A percentile compares a stretch with the other conserved stretches of the same genome.
Conservation (phyloP, 2,888 invertebrate species). For the Eupithecia subumbrata region DNA sequence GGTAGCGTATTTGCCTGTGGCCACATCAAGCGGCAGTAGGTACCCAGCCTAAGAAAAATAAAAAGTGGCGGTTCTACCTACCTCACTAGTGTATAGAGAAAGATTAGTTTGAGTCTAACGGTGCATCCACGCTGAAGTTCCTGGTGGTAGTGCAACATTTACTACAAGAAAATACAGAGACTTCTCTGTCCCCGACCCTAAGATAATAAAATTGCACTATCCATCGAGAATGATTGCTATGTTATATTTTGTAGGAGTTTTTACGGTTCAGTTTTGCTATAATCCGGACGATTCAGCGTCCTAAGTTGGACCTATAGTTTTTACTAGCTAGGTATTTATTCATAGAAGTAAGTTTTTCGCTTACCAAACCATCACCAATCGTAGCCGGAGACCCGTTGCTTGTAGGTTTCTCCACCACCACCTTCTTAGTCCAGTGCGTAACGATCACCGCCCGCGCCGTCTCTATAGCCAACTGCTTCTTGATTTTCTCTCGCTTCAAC, state of each 20-base stretch:
- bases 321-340: background rate
- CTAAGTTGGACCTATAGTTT: background rate
- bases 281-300: background rate
- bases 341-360: constrained; percentile 32
- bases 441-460: constrained; percentile 91
- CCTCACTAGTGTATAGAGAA: background rate
- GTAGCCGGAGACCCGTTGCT: constrained; percentile 83
- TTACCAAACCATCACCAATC: constrained; percentile 86
- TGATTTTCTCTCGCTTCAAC: constrained; percentile 90
- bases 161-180: background rate
- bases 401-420: constrained; percentile 92
- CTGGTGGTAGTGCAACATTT: background rate
- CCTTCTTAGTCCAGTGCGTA: constrained; percentile 95
- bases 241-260: background rate
- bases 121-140: background rate
- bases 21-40: background rate
- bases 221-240: background rate
- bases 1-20: background rate
- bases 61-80: background rate
- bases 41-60: background rate
- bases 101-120: too few species aligned
- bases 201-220: background rate
- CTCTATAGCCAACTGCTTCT: constrained; percentile 91
- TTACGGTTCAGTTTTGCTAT: background rate
- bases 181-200: background rate